phyloP scores from a whole-genome alignment of 2,888 invertebrate genomes.

The Scaptodrosophila latifasciaeformis region DNA sequence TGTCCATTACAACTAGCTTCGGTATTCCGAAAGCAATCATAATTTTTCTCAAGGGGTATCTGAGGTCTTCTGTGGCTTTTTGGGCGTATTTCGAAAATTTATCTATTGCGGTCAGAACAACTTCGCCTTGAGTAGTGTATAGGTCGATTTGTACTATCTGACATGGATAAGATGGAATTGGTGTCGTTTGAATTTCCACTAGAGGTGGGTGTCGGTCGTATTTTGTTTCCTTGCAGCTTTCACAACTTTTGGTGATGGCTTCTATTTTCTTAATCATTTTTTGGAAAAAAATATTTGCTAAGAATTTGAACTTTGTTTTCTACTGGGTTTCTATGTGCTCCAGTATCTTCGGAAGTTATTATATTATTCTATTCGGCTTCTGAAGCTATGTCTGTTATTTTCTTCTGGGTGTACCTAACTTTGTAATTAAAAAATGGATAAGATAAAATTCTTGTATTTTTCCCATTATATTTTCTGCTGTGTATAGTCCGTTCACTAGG shows the following conservation, averaged over 20 bases:
- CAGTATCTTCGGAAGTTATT: conserved; percentile 8
- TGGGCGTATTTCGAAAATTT: too few species aligned
- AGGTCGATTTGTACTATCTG: conserved; percentile 24
- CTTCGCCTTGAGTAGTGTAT: conserved; percentile 22
- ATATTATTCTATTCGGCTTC: too few species aligned
- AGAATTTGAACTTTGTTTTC: conserved; percentile 22
- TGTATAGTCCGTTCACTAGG: conserved; percentile 11
- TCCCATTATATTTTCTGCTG: conserved; percentile 17
- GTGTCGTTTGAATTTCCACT: conserved; percentile 17
- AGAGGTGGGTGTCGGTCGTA: too few species aligned
- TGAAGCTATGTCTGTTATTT: conserved; percentile 8
- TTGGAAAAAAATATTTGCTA: not conserved
- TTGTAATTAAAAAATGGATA: conserved; percentile 15
- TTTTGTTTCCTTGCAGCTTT: conserved; percentile 21
- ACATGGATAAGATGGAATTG: conserved; percentile 29
- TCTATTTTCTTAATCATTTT: too few species aligned
- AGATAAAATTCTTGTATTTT: conserved; percentile 13
- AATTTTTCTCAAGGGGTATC: conserved; percentile 24
- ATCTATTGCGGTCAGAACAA: conserved; percentile 17
- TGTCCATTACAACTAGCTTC: conserved; percentile 32
- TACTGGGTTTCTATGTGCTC: conserved; percentile 16
- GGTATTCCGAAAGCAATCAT: too few species aligned
- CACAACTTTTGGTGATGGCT: too few species aligned
- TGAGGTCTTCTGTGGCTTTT: conserved; percentile 25
- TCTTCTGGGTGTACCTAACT: conserved; percentile 11